Evolutionary conservation across 1,140 invertebrate genomes (phyloP), one percentile per base, ranked within the genome.

Genomic region (Bilobella aurantiaca): DNA sequence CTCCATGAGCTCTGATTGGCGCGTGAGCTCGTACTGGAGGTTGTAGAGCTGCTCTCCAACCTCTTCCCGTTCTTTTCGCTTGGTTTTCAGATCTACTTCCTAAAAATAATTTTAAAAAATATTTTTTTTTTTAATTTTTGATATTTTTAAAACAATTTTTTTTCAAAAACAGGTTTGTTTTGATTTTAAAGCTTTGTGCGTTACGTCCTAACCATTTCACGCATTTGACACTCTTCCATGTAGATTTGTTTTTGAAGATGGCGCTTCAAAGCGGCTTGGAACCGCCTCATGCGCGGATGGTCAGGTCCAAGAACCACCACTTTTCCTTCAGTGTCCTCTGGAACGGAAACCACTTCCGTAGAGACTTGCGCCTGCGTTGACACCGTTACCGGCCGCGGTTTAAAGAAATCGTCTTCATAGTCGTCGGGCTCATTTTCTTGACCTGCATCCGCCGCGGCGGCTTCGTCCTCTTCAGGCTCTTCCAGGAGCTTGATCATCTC

Each of bases 211-310:
- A 82, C 83, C n/a, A 84, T 76, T 60, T 85, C 79, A 16, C 74
- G 70, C 64, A 84, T 81, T 73, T 86, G 84, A 68, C 80, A 78
- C 47, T 79, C 76, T 14, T 85, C 74, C 58, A 78, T 78, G 34
- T 80, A 74, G 69, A 83, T 78, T n/a, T 83, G 79, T 27, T 76
- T 77, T 25, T 77, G 57, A 1, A 86, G 77, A 75, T 86, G 83
- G 27, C 77, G 75, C 65, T 80, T 82, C 0, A 87, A 73, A 0
- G 83, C 79, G 71, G 79, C 71, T 77, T 87, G 85, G 72, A 87
- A 87, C 71, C 78, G 79, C 59, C 79, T 75, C 76, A 87, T 80
- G 34, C 86, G 76, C 1, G 83, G 84, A 77, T 87, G 84, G 71
- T 86, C 80, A 0, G 85, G 82, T 73, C 82, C 78, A 27, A 85